Percentiles rank a stretch among this genome's conserved stretches.
Evolutionary conservation across 2,888 invertebrate species (phyloP).

Genomic region (Labia minor): DNA sequence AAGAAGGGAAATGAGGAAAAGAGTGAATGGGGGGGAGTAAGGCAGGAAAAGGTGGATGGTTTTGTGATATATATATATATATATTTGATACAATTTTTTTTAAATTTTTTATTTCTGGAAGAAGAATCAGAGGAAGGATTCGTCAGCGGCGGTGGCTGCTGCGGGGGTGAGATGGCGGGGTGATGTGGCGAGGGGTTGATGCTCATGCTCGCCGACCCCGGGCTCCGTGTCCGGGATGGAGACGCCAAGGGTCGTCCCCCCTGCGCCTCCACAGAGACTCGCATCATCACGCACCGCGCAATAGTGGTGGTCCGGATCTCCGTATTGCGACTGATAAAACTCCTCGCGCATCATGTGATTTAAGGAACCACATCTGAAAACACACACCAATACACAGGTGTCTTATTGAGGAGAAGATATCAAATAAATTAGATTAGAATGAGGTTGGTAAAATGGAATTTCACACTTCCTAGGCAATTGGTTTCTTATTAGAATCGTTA

Average conservation of each 20-base stretch:
- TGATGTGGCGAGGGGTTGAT: neutral
- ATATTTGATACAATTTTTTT: no score
- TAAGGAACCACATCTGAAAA: conserved; percentile 61
- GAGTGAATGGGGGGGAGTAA: no score
- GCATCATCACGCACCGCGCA: conserved; percentile 50
- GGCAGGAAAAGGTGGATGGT: no score
- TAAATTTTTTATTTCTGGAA: neutral
- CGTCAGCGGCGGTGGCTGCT: neutral
- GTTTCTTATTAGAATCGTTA: no score
- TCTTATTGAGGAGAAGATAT: no score
- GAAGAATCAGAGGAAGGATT: neutral
- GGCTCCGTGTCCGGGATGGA: neutral
- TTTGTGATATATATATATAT: no score
- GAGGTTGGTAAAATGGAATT: no score
- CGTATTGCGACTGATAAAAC: conserved; percentile 85
- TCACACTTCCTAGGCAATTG: no score
- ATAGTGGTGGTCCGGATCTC: conserved; percentile 52
- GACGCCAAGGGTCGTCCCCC: conserved; percentile 31
- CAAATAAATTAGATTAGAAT: no score
- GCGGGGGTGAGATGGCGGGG: neutral
- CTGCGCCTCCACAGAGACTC: conserved; percentile 52
- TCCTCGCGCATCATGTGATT: conserved; percentile 91
- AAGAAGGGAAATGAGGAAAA: no score
- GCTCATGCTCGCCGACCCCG: neutral
- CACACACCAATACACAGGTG: no score